Percentiles rank a stretch among this genome's conserved stretches.
These are phyloP conservation scores for Cyanoramphus novaezelandiae DNA, from an alignment of 2,113 vertebrate species.

Conservation along the genomic window DNA sequence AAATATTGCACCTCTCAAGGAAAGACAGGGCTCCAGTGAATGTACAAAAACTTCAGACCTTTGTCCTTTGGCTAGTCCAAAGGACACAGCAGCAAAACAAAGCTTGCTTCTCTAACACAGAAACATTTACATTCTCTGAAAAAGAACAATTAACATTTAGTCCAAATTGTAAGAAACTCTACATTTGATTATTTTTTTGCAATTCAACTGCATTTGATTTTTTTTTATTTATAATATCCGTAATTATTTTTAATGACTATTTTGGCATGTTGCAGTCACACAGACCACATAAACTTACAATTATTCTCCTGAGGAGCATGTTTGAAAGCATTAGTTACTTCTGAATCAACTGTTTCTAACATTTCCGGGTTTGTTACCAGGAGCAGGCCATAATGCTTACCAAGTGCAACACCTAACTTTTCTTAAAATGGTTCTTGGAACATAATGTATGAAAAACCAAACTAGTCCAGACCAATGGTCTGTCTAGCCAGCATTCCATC, in stretches of 20 bases:
- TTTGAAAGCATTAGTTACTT: background rate
- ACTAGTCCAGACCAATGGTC: background rate
- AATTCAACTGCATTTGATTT: background rate
- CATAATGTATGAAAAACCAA: background rate
- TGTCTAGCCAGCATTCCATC: background rate
- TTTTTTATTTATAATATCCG: background rate
- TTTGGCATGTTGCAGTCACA: background rate
- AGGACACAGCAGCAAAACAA: background rate
- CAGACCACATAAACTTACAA: background rate
- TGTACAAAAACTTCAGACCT: background rate
- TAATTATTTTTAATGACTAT: background rate
- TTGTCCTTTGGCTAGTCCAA: background rate
- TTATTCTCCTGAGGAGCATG: background rate
- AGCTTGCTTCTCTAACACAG: background rate
- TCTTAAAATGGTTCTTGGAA: background rate
- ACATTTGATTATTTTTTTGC: background rate
- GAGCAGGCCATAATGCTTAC: rapidly evolving
- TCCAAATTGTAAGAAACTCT: background rate
- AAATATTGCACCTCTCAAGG: background rate
- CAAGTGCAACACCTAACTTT: background rate
- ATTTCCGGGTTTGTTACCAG: background rate
- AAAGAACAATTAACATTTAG: background rate
- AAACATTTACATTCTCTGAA: background rate
- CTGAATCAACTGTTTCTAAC: background rate
- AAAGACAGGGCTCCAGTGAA: background rate